Base-by-base conservation (phyloP, 1,140 invertebrate species). In the Ceratoteleas bidentatus region DNA sequence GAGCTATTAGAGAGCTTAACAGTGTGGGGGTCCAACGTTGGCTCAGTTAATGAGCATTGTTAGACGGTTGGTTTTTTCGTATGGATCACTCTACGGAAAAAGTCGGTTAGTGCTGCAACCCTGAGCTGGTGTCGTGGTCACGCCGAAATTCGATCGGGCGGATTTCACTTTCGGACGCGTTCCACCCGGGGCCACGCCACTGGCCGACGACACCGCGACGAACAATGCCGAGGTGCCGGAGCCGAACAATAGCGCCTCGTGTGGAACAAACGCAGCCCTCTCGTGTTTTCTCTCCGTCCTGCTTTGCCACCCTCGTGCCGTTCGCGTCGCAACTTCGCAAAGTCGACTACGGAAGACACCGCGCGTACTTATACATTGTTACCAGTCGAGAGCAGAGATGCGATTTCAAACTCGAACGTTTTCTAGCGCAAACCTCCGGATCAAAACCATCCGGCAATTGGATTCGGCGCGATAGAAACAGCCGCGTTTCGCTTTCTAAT, bases 221-320 rank as follows among this genome's bases (percentile, higher is more conserved):
- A 90, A 90, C 88, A 90, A 90, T 90, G 60, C 85, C 85, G 89
- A 89, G 84, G 10, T 10, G 87, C 85, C 86, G 85, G 87, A 88
- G 85, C 85, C 74, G 84, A 80, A 84, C 87, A 91, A 88, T 90
- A 91, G 90, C 84, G 69, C 86, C 88, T 89, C 86, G 89, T 88
- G 85, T 90, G 89, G 88, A 91, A 90, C 88, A 91, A 90, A 91
- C 87, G 87, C 90, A 88, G 89, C 88, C 14, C 24, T 75, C 53
- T 76, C 81, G 76, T 83, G 79, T 72, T 24, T 24, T 24, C 69
- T 77, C 61, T 52, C 50, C 76, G 38, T 43, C 73, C 72, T 57
- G 58, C 76, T 87, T 76, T 56, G 32, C 43, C 73, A 61, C 50
- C 73, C 43, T 13, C 75, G 24, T 3, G 58, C 16, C 32, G 64